phyloP scores from a whole-genome alignment of 2,888 invertebrate species.

The Elmis aenea region DNA sequence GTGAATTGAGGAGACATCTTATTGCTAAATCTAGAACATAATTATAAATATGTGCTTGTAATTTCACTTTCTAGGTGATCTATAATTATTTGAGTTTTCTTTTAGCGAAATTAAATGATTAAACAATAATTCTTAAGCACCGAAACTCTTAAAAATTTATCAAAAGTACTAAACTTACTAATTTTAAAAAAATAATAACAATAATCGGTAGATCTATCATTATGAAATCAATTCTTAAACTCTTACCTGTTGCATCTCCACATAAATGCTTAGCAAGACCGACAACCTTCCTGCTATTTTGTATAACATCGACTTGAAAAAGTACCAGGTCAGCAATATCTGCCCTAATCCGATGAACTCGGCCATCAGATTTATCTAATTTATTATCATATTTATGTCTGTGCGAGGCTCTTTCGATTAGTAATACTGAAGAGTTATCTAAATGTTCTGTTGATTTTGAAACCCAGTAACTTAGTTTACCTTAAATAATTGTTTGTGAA shows the following conservation, averaged over 20 bases:
- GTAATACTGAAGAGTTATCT: constrained; percentile 54
- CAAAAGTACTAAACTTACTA: too few relatives aligned
- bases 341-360: constrained; percentile 49
- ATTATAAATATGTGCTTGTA: too few relatives aligned
- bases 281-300: constrained; percentile 52
- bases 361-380: constrained; percentile 40
- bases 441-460: constrained; percentile 55
- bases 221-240: constrained; percentile 1
- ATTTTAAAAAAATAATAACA: constrained; percentile 4
- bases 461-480: constrained; percentile 74
- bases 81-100: too few relatives aligned
- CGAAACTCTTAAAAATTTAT: too few relatives aligned
- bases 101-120: too few relatives aligned
- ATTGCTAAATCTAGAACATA: constrained; percentile 62
- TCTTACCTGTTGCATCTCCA: constrained; percentile 76
- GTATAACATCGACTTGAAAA: constrained; percentile 50
- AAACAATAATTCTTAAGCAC: too few relatives aligned
- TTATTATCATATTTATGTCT: constrained; percentile 77
- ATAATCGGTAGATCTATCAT: constrained; percentile 3
- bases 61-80: too few relatives aligned
- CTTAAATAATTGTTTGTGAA: constrained; percentile 48
- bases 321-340: constrained; percentile 77
- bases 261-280: constrained; percentile 86
- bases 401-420: constrained; percentile 75
- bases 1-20: constrained; percentile 56